These are phyloP conservation scores for Labeo catla DNA, from an alignment of 2,113 vertebrate genomes.

Conservation along the genomic window DNA sequence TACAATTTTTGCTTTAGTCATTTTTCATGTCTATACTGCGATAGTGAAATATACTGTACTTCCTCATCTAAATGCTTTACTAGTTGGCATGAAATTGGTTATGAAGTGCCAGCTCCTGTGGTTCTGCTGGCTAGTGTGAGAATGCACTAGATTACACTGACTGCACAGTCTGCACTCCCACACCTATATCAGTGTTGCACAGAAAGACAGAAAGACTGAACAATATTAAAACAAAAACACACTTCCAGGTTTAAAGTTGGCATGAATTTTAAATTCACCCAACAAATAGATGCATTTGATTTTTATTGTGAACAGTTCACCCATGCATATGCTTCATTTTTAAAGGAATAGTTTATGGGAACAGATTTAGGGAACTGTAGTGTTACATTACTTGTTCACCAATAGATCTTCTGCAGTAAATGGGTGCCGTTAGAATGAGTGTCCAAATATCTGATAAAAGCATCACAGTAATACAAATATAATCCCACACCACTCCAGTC, in stretches of 20 bases:
- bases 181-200: constrained; percentile 5
- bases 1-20: background rate
- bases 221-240: background rate
- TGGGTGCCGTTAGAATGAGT: too few species aligned
- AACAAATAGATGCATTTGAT: background rate
- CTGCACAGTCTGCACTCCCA: constrained; percentile 19
- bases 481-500: too few species aligned
- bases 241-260: background rate
- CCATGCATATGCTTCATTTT: background rate
- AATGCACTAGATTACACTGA: constrained; percentile 3
- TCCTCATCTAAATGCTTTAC: constrained; percentile 11
- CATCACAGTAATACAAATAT: too few species aligned
- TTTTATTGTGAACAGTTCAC: background rate
- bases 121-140: background rate
- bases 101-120: constrained; percentile 21
- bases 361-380: too few species aligned
- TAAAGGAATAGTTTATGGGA: too few species aligned
- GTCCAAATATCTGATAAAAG: too few species aligned
- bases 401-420: too few species aligned
- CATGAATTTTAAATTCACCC: background rate
- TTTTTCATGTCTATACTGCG: background rate
- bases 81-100: constrained; percentile 2
- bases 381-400: too few species aligned
- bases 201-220: background rate
- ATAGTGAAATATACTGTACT: constrained; percentile 4